Base-by-base conservation (phyloP, 2,113 vertebrate species). In the Motacilla tschutschensis region DNA sequence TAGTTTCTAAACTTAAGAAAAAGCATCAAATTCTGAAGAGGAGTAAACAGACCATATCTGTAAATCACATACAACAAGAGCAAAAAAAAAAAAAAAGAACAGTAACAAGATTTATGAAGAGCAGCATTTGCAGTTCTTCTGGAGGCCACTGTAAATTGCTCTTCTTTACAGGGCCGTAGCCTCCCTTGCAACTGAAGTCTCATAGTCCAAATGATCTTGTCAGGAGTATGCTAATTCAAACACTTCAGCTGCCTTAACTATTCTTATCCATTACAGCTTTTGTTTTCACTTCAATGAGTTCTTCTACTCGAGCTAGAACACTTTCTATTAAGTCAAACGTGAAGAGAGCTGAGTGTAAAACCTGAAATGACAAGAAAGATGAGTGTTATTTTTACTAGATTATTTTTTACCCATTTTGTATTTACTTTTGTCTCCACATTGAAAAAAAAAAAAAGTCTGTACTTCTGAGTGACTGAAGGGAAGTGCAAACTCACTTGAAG, bases 241-340 rank as follows among this genome's bases (percentile, higher is more conserved):
- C 80, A 75, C 87, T 93, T 94, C 80, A 95, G 53, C 95, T 96
- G 91, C 94, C 92, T 75, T 80, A 95, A 94, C 63, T 93, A 24
- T 91, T 96, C 92, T 94, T 96, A 95, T 96, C 96, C 88, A 92
- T 79, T 95, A 85, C 88, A 94, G 93, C 92, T 94, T 97, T 98
- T 78, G 75, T 93, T 94, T 97, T 98, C 88, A 97, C 96, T 94
- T 98, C 98, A 80, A 97, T 96, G 83, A 99, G 97, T 95, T 99
- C 98, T 94, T 99, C 98, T 55, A 98, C 98, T 69, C 98, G 97
- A 86, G 98, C 96, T 33, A 98, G 97, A 75, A 99, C 97, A 94
- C 99, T 99, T 96, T 99, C 98, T 96, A 99, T 99, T 94, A 99
- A 97, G 97, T 99, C 99, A 95, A 98, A 99, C 8, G 98, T 99